phyloP scores from a whole-genome alignment of 2,113 vertebrate genomes.

The Pica pica region DNA sequence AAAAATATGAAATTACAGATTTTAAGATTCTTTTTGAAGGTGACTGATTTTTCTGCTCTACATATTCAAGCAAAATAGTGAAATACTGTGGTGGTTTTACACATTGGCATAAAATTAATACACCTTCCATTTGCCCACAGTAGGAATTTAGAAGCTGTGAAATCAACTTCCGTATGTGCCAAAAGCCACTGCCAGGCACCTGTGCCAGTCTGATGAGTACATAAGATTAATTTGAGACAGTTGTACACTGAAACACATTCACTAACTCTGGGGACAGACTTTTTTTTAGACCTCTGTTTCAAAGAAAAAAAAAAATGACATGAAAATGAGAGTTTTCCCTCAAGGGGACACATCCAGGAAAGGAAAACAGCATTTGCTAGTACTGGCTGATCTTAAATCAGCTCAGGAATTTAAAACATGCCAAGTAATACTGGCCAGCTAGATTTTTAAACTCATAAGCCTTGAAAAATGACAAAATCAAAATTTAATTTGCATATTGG shows the following conservation, averaged over 20 bases:
- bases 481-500: background rate
- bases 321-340: background rate
- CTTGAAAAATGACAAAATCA: background rate
- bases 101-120: background rate
- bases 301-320: background rate
- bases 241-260: background rate
- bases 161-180: background rate
- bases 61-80: background rate
- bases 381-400: background rate
- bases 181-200: background rate
- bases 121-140: background rate
- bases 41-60: background rate
- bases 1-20: background rate
- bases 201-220: background rate
- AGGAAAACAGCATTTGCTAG: constrained; percentile 6
- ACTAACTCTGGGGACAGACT: background rate
- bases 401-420: constrained; percentile 17
- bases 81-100: background rate
- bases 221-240: background rate
- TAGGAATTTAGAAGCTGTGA: background rate
- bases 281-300: background rate
- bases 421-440: background rate
- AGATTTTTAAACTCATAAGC: background rate
- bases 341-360: background rate
- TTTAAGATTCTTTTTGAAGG: background rate